These are phyloP conservation scores for Argyresthia goedartella DNA, from an alignment of 2,888 invertebrate species.

Conservation along the genomic window DNA sequence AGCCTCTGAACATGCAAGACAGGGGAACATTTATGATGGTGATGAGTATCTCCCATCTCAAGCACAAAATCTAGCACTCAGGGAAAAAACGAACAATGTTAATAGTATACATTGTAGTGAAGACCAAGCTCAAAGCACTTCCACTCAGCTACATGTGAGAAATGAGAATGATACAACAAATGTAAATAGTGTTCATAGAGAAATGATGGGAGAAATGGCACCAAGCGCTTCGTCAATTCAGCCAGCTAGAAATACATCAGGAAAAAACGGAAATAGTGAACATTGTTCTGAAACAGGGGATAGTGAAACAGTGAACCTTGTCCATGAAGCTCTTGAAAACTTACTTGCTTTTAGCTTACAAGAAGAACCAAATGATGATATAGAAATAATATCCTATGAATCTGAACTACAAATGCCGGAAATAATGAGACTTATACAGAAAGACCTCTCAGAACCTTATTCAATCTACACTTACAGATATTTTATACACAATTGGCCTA, in stretches of 20 bases:
- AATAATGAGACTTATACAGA: constrained; percentile 98
- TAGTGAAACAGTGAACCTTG: neutral
- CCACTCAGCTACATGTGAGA: neutral
- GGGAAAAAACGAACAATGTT: constrained; percentile 36
- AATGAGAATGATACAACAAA: no score
- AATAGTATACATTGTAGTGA: constrained; percentile 57
- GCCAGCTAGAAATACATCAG: constrained; percentile 15
- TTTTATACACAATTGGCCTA: constrained; percentile 99
- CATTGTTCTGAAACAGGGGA: constrained; percentile 6
- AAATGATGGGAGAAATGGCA: neutral
- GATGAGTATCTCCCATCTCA: constrained; percentile 23
- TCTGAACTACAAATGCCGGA: constrained; percentile 98
- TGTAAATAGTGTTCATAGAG: neutral
- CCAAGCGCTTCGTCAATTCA: constrained; percentile 17
- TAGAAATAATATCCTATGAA: constrained; percentile 77
- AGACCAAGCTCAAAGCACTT: constrained; percentile 19
- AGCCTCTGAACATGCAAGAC: constrained; percentile 35
- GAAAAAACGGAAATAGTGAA: constrained; percentile 11
- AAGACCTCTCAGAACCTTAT: constrained; percentile 99
- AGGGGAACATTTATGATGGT: constrained; percentile 29
- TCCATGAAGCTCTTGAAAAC: constrained; percentile 19
- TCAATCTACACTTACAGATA: constrained; percentile 99
- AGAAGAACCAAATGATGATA: constrained; percentile 37
- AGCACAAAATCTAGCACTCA: constrained; percentile 28
- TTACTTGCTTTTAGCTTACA: constrained; percentile 19